Conservation (phyloP, 2,113 vertebrate species). For the Psilopsiagon aymara region DNA sequence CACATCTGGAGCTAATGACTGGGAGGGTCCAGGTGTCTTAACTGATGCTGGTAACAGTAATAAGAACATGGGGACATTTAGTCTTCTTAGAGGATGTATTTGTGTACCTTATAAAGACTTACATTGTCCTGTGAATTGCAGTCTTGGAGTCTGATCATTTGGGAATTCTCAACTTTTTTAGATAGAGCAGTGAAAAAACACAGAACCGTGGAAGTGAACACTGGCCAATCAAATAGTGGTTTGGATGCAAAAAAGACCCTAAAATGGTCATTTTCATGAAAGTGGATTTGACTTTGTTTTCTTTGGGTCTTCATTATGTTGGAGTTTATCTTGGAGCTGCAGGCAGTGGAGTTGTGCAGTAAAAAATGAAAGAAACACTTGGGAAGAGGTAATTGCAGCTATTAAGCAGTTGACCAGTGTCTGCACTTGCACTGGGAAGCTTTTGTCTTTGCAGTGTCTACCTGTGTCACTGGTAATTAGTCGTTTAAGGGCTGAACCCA, state of each 20-base stretch:
- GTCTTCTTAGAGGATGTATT: background rate
- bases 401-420: background rate
- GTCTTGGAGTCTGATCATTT: rapidly evolving
- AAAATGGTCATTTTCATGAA: background rate
- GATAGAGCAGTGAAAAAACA: background rate
- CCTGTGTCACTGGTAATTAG: background rate
- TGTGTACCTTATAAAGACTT: background rate
- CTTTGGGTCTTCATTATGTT: background rate
- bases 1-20: rapidly evolving
- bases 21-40: background rate
- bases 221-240: background rate
- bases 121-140: background rate
- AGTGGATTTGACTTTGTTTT: background rate
- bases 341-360: background rate
- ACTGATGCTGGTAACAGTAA: background rate
- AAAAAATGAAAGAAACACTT: background rate
- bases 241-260: background rate
- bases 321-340: background rate
- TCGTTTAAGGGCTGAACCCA: background rate
- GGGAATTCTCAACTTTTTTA: background rate
- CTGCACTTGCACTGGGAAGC: background rate
- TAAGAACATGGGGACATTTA: rapidly evolving
- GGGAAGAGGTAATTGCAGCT: background rate
- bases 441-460: background rate
- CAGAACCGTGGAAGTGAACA: background rate